Conservation (phyloP, 1,140 invertebrate species). For the Sarcophaga bullata region DNA sequence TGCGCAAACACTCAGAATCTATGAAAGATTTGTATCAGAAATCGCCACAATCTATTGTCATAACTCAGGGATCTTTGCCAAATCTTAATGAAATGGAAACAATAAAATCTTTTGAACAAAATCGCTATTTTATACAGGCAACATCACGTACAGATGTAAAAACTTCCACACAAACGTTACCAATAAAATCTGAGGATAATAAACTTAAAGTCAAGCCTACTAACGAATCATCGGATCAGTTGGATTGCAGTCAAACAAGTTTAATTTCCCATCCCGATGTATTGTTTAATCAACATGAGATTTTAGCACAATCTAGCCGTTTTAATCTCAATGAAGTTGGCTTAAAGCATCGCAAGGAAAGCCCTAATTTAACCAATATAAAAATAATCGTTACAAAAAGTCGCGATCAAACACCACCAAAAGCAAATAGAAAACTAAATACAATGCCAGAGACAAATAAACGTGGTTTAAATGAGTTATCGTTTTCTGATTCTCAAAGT, state of each 20-base stretch:
- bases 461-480: slow-evolving; percentile 56
- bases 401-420: not conserved
- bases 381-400: not conserved
- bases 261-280: slow-evolving; percentile 52
- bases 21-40: slow-evolving; percentile 59
- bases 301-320: slow-evolving; percentile 62
- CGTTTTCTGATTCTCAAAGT: slow-evolving; percentile 56
- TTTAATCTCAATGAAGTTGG: slow-evolving; percentile 62
- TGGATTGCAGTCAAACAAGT: slow-evolving; percentile 51
- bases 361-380: slow-evolving; percentile 40
- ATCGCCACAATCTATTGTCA: slow-evolving; percentile 49
- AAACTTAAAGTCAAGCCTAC: not conserved
- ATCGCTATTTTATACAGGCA: slow-evolving; percentile 55
- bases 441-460: slow-evolving; percentile 46
- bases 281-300: slow-evolving; percentile 60
- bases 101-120: slow-evolving; percentile 61
- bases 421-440: slow-evolving; percentile 6
- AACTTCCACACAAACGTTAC: not conserved
- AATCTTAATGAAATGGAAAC: slow-evolving; percentile 62
- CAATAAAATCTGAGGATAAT: not conserved
- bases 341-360: slow-evolving; percentile 45
- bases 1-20: slow-evolving; percentile 62
- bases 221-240: not conserved
- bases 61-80: slow-evolving; percentile 63
- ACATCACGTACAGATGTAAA: slow-evolving; percentile 29